Base-by-base conservation (phyloP, 2,797 vertebrate genomes). In the Acomys russatus region DNA sequence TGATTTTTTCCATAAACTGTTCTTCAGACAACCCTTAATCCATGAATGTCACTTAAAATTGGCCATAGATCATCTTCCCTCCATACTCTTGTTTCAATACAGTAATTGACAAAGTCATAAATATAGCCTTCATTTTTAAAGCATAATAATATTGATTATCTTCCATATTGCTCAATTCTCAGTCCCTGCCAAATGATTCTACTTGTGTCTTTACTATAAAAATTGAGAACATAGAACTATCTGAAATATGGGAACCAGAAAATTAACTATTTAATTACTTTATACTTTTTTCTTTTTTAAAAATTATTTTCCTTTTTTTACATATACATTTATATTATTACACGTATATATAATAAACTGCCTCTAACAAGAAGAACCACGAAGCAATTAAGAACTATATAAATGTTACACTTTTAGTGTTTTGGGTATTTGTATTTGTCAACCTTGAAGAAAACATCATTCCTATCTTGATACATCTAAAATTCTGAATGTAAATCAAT, bases 1-100 rank as follows among this genome's bases (percentile, higher is more conserved):
- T 70, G 9, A 44, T 59, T 91, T 89, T 68, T 91, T 89, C 22
- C 6, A 76, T 80, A 80, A 84, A 90, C 49, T 94, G 30, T n/a
- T 96, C 38, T 94, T 90, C 44, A 70, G 38, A 88, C 1, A 96
- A 96, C 33, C 83, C 10, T 91, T 80, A 86, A 51, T 90, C 35
- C 38, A 83, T 49, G 61, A 6, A 6, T 84, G n/a, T 70, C 64
- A 44, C 85, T 86, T 59, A 94, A 83, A 71, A 25, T 44, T 56
- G 51, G 9, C 20, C 66, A 44, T 1, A 68, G 59, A 35, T 78
- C 9, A 87, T 77, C 15, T 64, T 59, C 10, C 15, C 12, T 85
- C 66, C 7, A 1, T 84, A 49, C 9, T 92, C 12, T 74, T 89
- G 8, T 61, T 89, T 90, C 56, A 94, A 80, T 28, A 92, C 8